phyloP scores from a whole-genome alignment of 2,113 vertebrate species.

The Aepyceros melampus region DNA sequence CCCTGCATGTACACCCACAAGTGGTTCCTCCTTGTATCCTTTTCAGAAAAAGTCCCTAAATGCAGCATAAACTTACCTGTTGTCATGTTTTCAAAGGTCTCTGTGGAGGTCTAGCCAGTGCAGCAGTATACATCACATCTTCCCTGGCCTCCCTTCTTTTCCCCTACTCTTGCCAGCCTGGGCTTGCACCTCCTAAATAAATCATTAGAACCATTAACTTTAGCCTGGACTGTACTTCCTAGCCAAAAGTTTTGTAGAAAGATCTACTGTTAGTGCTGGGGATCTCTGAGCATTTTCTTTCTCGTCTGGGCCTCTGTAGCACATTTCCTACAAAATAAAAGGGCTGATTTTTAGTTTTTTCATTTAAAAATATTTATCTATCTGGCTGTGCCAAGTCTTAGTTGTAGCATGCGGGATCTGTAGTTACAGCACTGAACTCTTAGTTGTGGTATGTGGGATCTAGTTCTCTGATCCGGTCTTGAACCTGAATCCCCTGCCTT shows the following conservation, averaged over 20 bases:
- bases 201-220: background rate
- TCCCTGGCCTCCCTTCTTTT: background rate
- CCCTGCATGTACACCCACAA: background rate
- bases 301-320: background rate
- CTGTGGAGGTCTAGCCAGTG: background rate
- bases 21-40: background rate
- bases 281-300: background rate
- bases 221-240: background rate
- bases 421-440: background rate
- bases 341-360: background rate
- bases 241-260: background rate
- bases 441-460: background rate
- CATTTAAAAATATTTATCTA: background rate
- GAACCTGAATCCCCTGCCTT: background rate
- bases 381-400: background rate
- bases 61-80: background rate
- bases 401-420: background rate
- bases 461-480: background rate
- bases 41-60: conserved; percentile 7
- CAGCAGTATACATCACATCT: background rate
- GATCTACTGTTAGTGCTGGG: background rate
- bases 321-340: background rate
- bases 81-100: background rate
- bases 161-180: background rate
- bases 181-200: background rate